A percentile compares a stretch with the other conserved stretches of the same genome.
Conservation (phyloP, 37 sponge, comb jelly and placozoan genomes). For the Chondrilla cf. caribensis region DNA sequence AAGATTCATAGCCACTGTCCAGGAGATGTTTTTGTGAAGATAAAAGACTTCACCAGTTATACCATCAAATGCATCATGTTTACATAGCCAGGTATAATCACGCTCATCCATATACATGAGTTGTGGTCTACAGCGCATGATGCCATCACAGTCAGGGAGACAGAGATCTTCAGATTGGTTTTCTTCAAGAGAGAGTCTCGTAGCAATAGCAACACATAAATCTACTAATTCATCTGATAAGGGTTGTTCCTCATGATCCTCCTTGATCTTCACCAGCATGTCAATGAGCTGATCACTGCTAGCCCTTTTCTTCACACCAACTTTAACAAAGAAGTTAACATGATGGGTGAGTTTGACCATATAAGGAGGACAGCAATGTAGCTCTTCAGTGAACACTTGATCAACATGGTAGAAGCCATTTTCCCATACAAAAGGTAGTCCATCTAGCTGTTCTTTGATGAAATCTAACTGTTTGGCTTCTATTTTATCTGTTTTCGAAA, state of each 20-base stretch:
- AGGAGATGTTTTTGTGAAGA: slow-evolving; percentile 35
- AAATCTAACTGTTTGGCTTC: neutral
- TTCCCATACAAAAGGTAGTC: slow-evolving; percentile 47
- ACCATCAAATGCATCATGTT: neutral
- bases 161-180: slow-evolving; percentile 1
- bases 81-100: neutral
- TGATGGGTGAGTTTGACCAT: slow-evolving; percentile 25
- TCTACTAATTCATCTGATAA: neutral
- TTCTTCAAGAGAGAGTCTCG: neutral
- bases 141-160: slow-evolving; percentile 40
- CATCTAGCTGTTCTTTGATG: neutral
- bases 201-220: neutral
- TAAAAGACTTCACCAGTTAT: slow-evolving; percentile 9
- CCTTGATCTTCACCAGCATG: neutral
- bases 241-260: neutral
- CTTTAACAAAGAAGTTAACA: slow-evolving; percentile 18
- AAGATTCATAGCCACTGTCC: slow-evolving; percentile 22
- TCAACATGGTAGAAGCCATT: slow-evolving; percentile 15
- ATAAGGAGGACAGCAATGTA: slow-evolving; percentile 27
- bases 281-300: neutral
- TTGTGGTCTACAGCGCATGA: slow-evolving; percentile 32
- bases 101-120: slow-evolving; percentile 27
- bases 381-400: slow-evolving; percentile 16
- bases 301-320: slow-evolving; percentile 25
- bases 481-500: neutral